Conservation (phyloP, 2,888 invertebrate species). For the Theretra japonica region DNA sequence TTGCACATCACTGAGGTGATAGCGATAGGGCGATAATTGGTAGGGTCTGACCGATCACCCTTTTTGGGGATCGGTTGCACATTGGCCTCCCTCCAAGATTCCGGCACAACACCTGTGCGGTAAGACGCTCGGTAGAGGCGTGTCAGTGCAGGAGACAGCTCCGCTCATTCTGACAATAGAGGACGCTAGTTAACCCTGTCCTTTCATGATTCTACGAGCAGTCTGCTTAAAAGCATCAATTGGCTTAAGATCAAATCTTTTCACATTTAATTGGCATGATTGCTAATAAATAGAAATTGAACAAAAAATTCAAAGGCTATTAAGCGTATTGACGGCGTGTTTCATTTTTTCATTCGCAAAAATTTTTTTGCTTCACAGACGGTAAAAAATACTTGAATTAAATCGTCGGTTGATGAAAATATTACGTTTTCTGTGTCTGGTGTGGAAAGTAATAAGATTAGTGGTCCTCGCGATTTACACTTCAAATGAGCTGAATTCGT, state of each 20-base stretch:
- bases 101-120: no score
- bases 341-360: not conserved
- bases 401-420: not conserved
- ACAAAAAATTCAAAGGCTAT: not conserved
- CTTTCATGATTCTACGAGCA: not conserved
- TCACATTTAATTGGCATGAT: not conserved
- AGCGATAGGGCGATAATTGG: no score
- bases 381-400: not conserved
- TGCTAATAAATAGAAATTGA: slow-evolving; percentile 3
- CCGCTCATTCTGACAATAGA: not conserved
- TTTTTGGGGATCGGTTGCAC: no score
- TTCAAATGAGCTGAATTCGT: no score
- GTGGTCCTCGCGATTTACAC: not conserved
- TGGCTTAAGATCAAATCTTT: not conserved
- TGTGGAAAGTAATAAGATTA: not conserved
- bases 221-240: not conserved
- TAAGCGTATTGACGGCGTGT: not conserved
- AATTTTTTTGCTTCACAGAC: not conserved
- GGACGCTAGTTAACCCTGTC: not conserved
- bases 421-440: not conserved
- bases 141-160: no score
- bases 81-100: no score
- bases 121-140: no score
- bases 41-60: no score
- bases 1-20: no score